Evolutionary conservation across 2,797 vertebrate genomes (phyloP).

Genomic region (Tokudaia muenninki): DNA sequence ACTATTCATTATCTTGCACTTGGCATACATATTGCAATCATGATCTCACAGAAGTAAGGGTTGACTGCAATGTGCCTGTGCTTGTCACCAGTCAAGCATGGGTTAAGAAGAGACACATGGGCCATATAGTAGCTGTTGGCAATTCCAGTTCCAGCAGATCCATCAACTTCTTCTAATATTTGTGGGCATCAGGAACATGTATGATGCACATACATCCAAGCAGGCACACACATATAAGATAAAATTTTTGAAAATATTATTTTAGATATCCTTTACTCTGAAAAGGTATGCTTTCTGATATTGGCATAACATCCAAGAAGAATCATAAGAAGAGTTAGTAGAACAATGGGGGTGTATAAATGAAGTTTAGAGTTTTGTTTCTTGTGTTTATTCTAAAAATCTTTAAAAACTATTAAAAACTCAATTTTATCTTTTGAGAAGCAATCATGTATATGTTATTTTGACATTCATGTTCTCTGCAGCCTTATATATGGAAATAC

Average conservation of each 20-base stretch:
- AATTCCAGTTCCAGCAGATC: background rate
- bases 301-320: background rate
- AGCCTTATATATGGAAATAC: constrained; percentile 22
- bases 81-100: background rate
- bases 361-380: background rate
- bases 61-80: background rate
- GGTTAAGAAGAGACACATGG: background rate
- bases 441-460: constrained; percentile 2
- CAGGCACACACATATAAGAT: background rate
- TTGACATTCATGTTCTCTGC: background rate
- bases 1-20: background rate
- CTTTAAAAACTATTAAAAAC: constrained; percentile 6
- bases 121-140: background rate
- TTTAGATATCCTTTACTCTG: background rate
- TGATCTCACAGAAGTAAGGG: background rate
- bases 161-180: background rate
- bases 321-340: constrained; percentile 24
- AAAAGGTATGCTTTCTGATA: constrained; percentile 24
- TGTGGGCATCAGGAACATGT: background rate
- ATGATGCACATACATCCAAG: background rate
- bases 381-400: constrained; percentile 33
- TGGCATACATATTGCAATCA: background rate
- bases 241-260: background rate
- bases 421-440: constrained; percentile 23
- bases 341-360: background rate